A percentile compares a stretch with the other conserved stretches of the same genome.
These are phyloP conservation scores for Drosophila willistoni DNA, from an alignment of 1,140 invertebrate species.

Conservation along the genomic window DNA sequence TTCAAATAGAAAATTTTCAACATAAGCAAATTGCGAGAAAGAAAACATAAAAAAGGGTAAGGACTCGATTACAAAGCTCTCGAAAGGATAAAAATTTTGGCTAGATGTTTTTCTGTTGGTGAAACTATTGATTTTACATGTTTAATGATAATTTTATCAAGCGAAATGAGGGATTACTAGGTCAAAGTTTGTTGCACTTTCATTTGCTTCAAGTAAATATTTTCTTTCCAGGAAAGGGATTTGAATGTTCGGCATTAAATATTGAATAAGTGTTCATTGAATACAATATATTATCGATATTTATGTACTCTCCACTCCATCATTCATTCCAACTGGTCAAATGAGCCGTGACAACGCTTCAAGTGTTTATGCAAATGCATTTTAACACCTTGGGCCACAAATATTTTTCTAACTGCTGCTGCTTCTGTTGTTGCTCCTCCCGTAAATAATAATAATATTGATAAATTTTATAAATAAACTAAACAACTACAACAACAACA, in stretches of 20 bases:
- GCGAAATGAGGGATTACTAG: no score
- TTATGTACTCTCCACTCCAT: not conserved
- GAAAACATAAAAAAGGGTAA: not conserved
- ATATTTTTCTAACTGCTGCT: constrained; percentile 69
- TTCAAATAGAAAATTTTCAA: not conserved
- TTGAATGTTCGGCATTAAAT: no score
- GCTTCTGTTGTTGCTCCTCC: constrained; percentile 50
- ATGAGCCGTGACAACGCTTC: constrained; percentile 71
- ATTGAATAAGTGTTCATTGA: no score
- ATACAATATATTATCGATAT: not conserved
- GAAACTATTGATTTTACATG: no score
- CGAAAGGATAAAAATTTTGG: no score
- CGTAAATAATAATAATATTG: constrained; percentile 61
- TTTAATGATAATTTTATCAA: no score
- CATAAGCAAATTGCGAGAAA: not conserved
- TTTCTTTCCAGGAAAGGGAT: no score
- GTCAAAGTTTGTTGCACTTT: no score
- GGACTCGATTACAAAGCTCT: no score
- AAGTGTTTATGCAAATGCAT: constrained; percentile 83
- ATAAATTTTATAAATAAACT: constrained; percentile 72
- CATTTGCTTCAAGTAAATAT: no score
- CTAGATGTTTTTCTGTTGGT: no score
- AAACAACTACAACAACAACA: constrained; percentile 6
- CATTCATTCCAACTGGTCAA: constrained; percentile 20
- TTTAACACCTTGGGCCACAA: constrained; percentile 79